Conservation (phyloP, 2,888 invertebrate genomes). For the Eurytoma adleriae region DNA sequence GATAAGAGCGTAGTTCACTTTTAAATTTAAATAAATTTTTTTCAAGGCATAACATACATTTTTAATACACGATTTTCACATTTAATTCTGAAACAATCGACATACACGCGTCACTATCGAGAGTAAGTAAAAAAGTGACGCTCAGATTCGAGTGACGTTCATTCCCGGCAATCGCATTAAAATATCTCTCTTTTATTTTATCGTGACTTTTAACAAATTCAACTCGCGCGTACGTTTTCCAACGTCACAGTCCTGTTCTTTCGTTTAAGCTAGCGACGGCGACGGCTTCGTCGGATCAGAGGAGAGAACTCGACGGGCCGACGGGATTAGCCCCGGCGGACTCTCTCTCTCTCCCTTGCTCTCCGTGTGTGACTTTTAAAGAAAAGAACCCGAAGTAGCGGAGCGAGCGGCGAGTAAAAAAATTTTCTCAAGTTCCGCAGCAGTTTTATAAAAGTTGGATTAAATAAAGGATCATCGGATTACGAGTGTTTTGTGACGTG, state of each 20-base stretch:
- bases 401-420: conserved; percentile 14
- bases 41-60: too few species aligned
- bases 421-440: conserved; percentile 10
- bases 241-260: neutral
- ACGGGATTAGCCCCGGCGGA: conserved; percentile 44
- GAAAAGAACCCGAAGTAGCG: conserved; percentile 42
- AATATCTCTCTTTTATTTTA: conserved; percentile 7
- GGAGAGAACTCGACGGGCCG: conserved; percentile 28
- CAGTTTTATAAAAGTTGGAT: conserved; percentile 44
- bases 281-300: conserved; percentile 34
- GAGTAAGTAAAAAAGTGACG: too few species aligned
- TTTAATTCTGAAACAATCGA: too few species aligned
- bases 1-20: too few species aligned
- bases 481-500: conserved; percentile 7
- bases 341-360: neutral
- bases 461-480: conserved; percentile 46
- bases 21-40: too few species aligned
- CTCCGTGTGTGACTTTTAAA: conserved; percentile 48
- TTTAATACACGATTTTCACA: too few species aligned
- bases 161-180: conserved; percentile 2
- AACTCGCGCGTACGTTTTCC: neutral
- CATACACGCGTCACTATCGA: too few species aligned
- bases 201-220: conserved; percentile 1
- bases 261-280: conserved; percentile 20
- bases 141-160: neutral